These are phyloP conservation scores for Iselma pallidipennis DNA, from an alignment of 2,888 invertebrate genomes.

Conservation along the genomic window DNA sequence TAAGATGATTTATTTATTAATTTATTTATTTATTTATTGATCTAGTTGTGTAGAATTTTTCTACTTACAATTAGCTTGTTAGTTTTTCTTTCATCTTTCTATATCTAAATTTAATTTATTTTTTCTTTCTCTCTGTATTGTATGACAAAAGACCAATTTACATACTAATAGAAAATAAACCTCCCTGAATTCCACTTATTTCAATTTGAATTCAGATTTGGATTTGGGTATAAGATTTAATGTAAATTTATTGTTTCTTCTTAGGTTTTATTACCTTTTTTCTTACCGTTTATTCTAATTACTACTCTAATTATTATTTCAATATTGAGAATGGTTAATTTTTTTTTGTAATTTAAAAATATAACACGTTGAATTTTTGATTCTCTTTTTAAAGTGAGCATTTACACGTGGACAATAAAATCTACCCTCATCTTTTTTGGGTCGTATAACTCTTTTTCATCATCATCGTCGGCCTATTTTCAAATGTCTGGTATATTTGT, in stretches of 20 bases:
- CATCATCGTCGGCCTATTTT: not conserved
- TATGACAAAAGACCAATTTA: constrained; percentile 8
- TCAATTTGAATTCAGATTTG: not conserved
- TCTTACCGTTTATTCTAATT: not conserved
- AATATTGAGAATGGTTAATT: too few relatives aligned
- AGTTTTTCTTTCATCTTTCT: not conserved
- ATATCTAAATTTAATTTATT: constrained; percentile 1
- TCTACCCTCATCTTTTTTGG: too few relatives aligned
- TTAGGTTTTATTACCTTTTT: not conserved
- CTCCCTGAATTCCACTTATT: not conserved
- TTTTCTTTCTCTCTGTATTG: constrained; percentile 14
- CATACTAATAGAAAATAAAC: constrained; percentile 25
- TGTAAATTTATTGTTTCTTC: not conserved
- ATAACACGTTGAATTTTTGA: too few relatives aligned
- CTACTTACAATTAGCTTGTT: not conserved
- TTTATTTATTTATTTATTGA: not conserved
- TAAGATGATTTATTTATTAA: constrained; percentile 43
- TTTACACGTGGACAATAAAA: too few relatives aligned
- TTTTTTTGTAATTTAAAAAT: too few relatives aligned
- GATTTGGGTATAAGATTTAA: not conserved
- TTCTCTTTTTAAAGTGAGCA: too few relatives aligned
- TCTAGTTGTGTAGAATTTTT: too few relatives aligned
- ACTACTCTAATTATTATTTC: too few relatives aligned
- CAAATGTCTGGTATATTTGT: not conserved
- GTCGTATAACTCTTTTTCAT: not conserved